Percentiles rank a stretch among this genome's conserved stretches.
These are phyloP conservation scores for Cyclophora albipunctata DNA, from an alignment of 2,888 invertebrate genomes.

Conservation along the genomic window DNA sequence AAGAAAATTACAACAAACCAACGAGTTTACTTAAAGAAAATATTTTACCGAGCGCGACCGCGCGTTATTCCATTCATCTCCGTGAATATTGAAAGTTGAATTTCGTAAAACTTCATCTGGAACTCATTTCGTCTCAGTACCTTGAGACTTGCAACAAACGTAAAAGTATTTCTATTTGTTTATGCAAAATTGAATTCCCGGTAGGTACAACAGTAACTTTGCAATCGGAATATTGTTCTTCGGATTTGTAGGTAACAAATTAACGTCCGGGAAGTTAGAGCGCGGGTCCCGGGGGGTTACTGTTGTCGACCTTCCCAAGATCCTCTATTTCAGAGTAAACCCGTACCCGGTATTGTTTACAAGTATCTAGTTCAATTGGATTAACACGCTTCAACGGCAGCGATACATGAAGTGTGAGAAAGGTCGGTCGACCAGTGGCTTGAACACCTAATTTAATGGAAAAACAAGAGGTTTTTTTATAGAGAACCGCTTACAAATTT, in stretches of 20 bases:
- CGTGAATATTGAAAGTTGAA: too few relatives aligned
- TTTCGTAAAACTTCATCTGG: too few relatives aligned
- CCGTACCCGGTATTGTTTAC: neutral
- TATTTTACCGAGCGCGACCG: too few relatives aligned
- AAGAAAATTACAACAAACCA: too few relatives aligned
- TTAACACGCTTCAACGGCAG: conserved; percentile 16
- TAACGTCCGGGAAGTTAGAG: conserved; percentile 6
- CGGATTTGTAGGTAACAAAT: conserved; percentile 5
- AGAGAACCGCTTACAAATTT: too few relatives aligned
- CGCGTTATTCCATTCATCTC: too few relatives aligned
- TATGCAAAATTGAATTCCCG: neutral
- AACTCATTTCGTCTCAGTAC: too few relatives aligned
- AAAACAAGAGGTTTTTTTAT: conserved; percentile 2
- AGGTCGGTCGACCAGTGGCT: conserved; percentile 15
- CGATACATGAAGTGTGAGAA: conserved; percentile 15
- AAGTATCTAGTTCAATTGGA: conserved; percentile 11
- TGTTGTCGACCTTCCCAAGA: conserved; percentile 1
- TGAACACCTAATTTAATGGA: conserved; percentile 23
- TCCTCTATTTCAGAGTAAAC: too few relatives aligned
- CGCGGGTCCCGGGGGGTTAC: neutral
- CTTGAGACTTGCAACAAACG: too few relatives aligned
- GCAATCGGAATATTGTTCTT: conserved; percentile 3
- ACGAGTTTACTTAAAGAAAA: too few relatives aligned
- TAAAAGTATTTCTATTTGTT: neutral
- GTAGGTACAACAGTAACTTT: neutral